Conservation (phyloP, 2,113 vertebrate genomes). For the Pedetes capensis region DNA sequence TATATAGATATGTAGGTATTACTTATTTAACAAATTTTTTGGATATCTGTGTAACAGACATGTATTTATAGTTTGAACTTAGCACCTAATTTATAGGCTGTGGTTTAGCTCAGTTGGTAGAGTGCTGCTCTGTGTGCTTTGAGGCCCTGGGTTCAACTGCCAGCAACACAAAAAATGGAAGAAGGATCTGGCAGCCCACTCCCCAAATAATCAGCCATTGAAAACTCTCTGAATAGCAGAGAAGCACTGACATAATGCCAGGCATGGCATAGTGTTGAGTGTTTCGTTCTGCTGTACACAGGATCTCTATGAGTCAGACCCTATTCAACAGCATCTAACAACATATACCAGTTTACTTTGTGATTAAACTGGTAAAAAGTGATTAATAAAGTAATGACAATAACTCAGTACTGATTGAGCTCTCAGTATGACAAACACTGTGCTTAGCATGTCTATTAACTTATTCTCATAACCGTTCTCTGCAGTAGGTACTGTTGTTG, state of each 20-base stretch:
- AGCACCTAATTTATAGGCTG: no score
- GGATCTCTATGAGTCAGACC: no score
- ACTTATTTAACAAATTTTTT: background rate
- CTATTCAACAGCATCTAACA: background rate
- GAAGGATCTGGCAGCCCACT: no score
- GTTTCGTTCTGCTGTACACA: no score
- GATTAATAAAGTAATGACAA: background rate
- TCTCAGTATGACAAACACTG: background rate
- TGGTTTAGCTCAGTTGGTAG: no score
- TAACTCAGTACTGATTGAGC: background rate
- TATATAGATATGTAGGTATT: background rate
- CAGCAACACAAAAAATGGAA: no score
- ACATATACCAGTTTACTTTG: background rate
- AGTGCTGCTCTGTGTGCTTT: no score
- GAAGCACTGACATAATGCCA: no score
- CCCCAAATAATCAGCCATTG: no score
- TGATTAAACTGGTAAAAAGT: background rate
- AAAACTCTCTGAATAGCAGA: no score
- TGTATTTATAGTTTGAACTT: constrained; percentile 12
- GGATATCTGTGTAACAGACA: background rate
- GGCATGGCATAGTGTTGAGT: no score
- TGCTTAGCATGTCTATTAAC: background rate
- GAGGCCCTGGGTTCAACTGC: no score
- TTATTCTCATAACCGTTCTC: background rate
- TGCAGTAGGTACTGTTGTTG: background rate